Evolutionary conservation across 2,113 vertebrate genomes (phyloP).

Genomic region (Loxodonta africana): DNA sequence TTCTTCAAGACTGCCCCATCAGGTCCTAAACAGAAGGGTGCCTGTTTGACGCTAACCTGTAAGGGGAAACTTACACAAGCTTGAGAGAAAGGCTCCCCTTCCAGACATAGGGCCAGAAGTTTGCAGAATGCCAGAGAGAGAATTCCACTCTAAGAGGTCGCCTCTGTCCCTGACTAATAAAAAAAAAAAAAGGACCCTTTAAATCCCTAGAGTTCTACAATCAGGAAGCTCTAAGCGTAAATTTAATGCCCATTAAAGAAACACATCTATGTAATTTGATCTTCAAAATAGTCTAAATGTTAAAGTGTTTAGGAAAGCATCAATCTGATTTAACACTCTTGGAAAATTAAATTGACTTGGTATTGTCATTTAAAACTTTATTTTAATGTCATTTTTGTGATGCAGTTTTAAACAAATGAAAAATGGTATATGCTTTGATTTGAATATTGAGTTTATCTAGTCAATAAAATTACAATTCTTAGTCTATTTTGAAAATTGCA

Average conservation of each 20-base stretch:
- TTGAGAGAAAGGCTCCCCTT: neutral
- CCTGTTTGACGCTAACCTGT: neutral
- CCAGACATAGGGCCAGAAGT: neutral
- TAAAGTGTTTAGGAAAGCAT: neutral
- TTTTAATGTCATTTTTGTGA: constrained; percentile 62
- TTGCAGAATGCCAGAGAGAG: neutral
- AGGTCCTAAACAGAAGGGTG: neutral
- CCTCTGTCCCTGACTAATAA: neutral
- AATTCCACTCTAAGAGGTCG: neutral
- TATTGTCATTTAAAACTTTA: constrained; percentile 44
- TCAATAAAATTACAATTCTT: constrained; percentile 63
- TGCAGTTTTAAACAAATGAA: constrained; percentile 48
- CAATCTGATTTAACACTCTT: neutral
- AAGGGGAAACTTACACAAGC: neutral
- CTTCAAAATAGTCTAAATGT: neutral
- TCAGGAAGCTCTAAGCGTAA: neutral
- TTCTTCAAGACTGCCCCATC: neutral
- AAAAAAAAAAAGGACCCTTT: neutral
- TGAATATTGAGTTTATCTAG: constrained; percentile 63
- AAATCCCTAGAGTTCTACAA: neutral
- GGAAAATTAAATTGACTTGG: constrained; percentile 54
- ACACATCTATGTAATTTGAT: neutral
- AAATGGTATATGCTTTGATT: constrained; percentile 53
- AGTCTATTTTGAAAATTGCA: constrained; percentile 56
- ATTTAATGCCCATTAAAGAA: constrained; percentile 30